phyloP scores from a whole-genome alignment of 2,888 invertebrate species.

The Erebia ligea region DNA sequence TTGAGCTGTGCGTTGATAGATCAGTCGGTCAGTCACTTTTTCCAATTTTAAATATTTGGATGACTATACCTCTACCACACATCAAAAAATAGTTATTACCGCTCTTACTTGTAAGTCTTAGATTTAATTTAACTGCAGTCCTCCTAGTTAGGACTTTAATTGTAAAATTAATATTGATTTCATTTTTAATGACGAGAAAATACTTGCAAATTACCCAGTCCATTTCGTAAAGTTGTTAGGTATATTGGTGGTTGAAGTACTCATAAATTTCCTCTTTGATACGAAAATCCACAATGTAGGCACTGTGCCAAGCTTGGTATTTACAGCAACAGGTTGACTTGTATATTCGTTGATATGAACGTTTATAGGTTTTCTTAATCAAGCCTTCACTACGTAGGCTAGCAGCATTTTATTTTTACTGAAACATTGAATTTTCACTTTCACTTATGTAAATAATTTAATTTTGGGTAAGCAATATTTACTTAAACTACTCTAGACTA shows the following conservation, averaged over 20 bases:
- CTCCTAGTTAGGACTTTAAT: background rate
- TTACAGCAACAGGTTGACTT: slow-evolving; percentile 36
- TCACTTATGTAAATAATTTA: too few relatives aligned
- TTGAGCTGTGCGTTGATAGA: too few relatives aligned
- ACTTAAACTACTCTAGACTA: too few relatives aligned
- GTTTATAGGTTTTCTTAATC: background rate
- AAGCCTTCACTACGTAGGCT: background rate
- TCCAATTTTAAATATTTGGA: too few relatives aligned
- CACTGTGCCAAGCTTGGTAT: slow-evolving; percentile 34
- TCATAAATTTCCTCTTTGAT: slow-evolving; percentile 12
- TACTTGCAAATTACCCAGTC: background rate
- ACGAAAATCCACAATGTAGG: slow-evolving; percentile 28
- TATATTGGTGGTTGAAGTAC: background rate
- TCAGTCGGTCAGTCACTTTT: too few relatives aligned
- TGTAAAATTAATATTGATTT: background rate
- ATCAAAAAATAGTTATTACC: too few relatives aligned
- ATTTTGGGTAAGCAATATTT: too few relatives aligned
- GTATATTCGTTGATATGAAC: slow-evolving; percentile 10
- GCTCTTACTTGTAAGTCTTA: too few relatives aligned
- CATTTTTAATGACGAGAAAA: background rate
- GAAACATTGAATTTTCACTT: too few relatives aligned
- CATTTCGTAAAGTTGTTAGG: background rate
- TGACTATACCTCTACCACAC: too few relatives aligned
- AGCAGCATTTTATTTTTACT: too few relatives aligned
- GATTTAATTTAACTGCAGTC: background rate